Evolutionary conservation across 2,888 invertebrate genomes (phyloP), one percentile per base, ranked within the genome.

Genomic region (Deroplatys truncata): DNA sequence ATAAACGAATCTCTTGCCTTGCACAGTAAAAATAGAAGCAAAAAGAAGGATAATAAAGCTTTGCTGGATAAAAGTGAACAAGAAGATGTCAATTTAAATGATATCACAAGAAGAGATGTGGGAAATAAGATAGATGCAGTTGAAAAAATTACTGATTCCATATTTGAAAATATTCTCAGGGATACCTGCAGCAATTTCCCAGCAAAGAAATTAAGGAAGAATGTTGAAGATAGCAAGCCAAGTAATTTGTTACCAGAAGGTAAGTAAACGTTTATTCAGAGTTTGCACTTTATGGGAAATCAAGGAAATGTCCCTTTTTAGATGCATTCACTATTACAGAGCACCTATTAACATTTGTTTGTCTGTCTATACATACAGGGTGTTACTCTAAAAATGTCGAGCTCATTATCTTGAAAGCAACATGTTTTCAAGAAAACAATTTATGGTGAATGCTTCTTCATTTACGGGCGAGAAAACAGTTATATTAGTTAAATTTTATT

Each of bases 111-210:
- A 15, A 29, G 20, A 49, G 28, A n/a, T 43, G 49, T 85, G n/a
- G 82, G 28, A n/a, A 82, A 20, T n/a, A 29, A 49, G 0, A n/a
- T 7, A 84, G 8, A 13, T 31, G 31, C 43, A n/a, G 89, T 89
- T 83, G 91, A 91, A 84, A 89, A 43, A 82, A 91, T 91, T 82
- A 91, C 91, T 82, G 90, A 91, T 88, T 84, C 86, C 43, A 90
- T 91, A 84, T 89, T 91, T 83, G 72, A 89, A 13, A 86, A 89
- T 83, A 84, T 91, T 28, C 84, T 91, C 7, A 84, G 35, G 15
- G 90, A 91, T 88, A 86, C 89, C 20, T 88, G 89, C n/a, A 56
- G 49, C 16, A 72, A 25, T 20, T 84, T 31, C 0, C 28, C 28
- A 84, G 28, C n/a, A 29, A 85, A 28, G n/a, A 29, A 84, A 28